These are phyloP conservation scores for Sitta carolinensis DNA, from an alignment of 2,797 vertebrate species.

Conservation along the genomic window DNA sequence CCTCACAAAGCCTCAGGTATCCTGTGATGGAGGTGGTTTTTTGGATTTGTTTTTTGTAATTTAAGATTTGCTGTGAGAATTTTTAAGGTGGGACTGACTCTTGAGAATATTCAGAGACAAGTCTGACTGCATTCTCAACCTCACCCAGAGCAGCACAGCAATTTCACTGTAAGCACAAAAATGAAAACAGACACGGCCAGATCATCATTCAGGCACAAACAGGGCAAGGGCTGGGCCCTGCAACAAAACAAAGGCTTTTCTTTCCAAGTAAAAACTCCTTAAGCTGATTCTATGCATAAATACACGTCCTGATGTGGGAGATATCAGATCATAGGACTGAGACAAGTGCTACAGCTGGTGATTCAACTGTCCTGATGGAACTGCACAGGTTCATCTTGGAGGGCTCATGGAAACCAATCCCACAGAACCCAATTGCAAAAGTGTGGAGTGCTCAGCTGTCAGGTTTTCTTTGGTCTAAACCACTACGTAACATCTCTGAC, in stretches of 20 bases:
- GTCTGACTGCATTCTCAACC: slow-evolving; percentile 68
- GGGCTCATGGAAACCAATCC: background rate
- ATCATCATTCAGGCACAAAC: slow-evolving; percentile 26
- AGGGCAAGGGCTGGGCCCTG: slow-evolving; percentile 6
- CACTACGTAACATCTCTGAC: background rate
- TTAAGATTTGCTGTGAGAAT: slow-evolving; percentile 20
- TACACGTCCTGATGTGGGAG: background rate
- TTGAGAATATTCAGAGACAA: slow-evolving; percentile 27
- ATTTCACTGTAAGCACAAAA: slow-evolving; percentile 30
- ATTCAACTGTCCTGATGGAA: background rate
- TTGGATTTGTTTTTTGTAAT: background rate
- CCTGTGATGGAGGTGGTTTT: background rate
- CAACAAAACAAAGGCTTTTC: background rate
- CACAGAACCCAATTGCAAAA: background rate
- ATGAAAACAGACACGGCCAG: slow-evolving; percentile 1
- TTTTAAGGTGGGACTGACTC: slow-evolving; percentile 45
- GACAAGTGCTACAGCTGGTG: background rate
- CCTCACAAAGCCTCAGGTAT: background rate
- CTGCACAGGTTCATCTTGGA: background rate
- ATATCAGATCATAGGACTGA: background rate
- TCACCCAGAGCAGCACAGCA: slow-evolving; percentile 54
- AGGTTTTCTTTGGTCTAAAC: background rate
- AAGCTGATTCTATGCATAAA: background rate
- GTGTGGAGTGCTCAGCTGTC: background rate
- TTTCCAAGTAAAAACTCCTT: background rate